Evolutionary conservation across 2,113 vertebrate genomes (phyloP).

Genomic region (Opisthocomus hoazin): DNA sequence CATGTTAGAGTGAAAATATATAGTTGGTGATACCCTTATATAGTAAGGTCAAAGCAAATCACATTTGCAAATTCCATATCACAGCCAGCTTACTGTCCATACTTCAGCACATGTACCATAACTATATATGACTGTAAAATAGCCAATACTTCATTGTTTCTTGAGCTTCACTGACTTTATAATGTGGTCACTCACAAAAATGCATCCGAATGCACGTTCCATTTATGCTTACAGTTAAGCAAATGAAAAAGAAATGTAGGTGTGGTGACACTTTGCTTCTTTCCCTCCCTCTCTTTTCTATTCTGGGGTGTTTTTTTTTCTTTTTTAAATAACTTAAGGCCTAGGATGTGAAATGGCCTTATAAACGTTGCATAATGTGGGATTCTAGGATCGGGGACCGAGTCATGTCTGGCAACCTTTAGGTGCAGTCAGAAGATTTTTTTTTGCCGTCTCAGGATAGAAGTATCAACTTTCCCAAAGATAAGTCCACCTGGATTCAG

Average conservation of each 20-base stretch:
- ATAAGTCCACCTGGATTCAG: neutral
- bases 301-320: too few relatives aligned
- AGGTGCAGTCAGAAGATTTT: neutral
- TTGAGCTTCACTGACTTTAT: neutral
- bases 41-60: conserved; percentile 17
- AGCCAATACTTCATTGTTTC: neutral
- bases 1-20: conserved; percentile 37
- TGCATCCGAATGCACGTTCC: neutral
- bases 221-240: neutral
- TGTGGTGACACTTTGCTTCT: neutral
- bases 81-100: neutral
- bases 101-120: neutral
- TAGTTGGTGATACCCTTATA: neutral
- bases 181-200: neutral
- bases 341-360: neutral
- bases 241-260: neutral
- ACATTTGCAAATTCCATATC: conserved; percentile 47
- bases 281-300: neutral
- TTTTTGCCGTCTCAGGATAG: neutral
- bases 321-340: neutral
- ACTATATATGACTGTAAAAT: neutral
- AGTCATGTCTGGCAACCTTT: neutral
- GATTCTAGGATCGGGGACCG: neutral
- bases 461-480: neutral
- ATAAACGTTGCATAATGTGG: neutral